These are phyloP conservation scores for Allophyes oxyacanthae DNA, from an alignment of 2,888 invertebrate species.

Conservation along the genomic window DNA sequence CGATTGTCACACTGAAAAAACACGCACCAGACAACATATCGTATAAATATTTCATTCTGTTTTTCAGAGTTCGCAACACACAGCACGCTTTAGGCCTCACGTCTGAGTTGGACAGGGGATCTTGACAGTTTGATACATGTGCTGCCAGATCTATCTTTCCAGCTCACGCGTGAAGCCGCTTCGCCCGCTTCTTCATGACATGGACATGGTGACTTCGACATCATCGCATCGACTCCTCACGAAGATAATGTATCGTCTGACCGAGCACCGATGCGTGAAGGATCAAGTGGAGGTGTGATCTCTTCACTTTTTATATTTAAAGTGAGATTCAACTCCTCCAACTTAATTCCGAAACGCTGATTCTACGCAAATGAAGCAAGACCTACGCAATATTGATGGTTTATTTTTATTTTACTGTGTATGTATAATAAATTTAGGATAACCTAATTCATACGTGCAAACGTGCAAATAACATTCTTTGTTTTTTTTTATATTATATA, in stretches of 20 bases:
- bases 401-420: slow-evolving; percentile 11
- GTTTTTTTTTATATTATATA: too few relatives aligned
- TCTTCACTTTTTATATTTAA: slow-evolving; percentile 89
- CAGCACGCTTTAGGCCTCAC: slow-evolving; percentile 70
- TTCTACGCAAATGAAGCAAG: slow-evolving; percentile 14
- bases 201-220: not conserved
- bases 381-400: slow-evolving; percentile 1
- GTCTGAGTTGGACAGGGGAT: slow-evolving; percentile 90
- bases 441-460: too few relatives aligned
- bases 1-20: slow-evolving; percentile 78
- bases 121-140: slow-evolving; percentile 84
- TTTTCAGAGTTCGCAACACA: slow-evolving; percentile 65
- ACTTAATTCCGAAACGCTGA: slow-evolving; percentile 86
- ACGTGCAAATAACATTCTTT: not conserved
- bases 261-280: slow-evolving; percentile 69
- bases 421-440: not conserved
- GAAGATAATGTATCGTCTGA: slow-evolving; percentile 1
- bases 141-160: slow-evolving; percentile 90
- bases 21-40: slow-evolving; percentile 62
- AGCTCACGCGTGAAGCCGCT: slow-evolving; percentile 86
- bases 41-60: slow-evolving; percentile 63
- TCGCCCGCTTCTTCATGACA: too few relatives aligned
- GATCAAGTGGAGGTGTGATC: slow-evolving; percentile 90
- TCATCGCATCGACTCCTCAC: not conserved
- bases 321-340: slow-evolving; percentile 90